Percentiles rank a stretch among this genome's conserved stretches.
Conservation (phyloP, 2,888 invertebrate species). For the Eretmocerus hayati region DNA sequence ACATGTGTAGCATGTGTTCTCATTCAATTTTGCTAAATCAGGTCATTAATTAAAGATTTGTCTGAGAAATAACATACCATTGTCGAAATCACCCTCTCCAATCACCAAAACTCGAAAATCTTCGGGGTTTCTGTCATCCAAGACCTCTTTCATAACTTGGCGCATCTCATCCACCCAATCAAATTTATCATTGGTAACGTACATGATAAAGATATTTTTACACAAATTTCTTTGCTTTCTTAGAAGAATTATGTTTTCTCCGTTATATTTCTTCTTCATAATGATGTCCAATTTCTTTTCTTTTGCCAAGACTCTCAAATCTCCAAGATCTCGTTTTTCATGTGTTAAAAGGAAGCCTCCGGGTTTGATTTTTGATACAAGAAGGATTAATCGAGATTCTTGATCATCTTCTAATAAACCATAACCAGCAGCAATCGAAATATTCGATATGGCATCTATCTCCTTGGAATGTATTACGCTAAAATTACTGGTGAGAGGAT, state of each 20-base stretch:
- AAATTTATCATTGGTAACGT: conserved; percentile 36
- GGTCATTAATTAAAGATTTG: background rate
- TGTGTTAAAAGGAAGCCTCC: conserved; percentile 35
- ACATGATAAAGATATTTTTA: conserved; percentile 31
- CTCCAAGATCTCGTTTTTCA: conserved; percentile 22
- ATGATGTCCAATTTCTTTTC: conserved; percentile 44
- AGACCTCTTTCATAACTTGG: conserved; percentile 30
- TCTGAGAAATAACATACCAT: conserved; percentile 28
- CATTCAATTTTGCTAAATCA: background rate
- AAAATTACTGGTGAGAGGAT: conserved; percentile 50
- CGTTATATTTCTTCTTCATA: conserved; percentile 9
- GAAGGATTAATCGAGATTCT: conserved; percentile 11
- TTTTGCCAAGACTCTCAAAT: conserved; percentile 45
- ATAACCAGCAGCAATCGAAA: conserved; percentile 51
- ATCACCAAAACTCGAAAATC: conserved; percentile 58
- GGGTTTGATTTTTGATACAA: conserved; percentile 21
- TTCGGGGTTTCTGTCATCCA: conserved; percentile 47
- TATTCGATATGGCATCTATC: conserved; percentile 49
- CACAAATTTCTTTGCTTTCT: conserved; percentile 27
- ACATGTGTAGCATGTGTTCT: background rate
- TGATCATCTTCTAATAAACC: conserved; percentile 42
- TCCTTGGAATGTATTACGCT: conserved; percentile 57
- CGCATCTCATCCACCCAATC: conserved; percentile 43
- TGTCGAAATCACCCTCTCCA: conserved; percentile 59
- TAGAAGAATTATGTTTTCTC: conserved; percentile 23